phyloP scores from a whole-genome alignment of 2,797 vertebrate genomes.

The Acanthiza pusilla region DNA sequence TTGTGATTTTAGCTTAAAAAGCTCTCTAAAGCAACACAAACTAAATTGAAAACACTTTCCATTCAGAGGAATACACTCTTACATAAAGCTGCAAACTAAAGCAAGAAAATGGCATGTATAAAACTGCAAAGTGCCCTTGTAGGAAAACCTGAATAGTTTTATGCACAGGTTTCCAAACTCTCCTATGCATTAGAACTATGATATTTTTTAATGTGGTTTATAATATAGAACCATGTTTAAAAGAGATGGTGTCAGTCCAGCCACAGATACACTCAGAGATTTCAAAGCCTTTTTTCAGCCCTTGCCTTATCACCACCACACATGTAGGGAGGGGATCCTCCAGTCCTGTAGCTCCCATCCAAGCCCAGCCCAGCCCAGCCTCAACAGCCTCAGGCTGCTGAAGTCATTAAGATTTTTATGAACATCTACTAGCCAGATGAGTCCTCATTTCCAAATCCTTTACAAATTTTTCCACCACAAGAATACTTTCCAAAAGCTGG shows the following conservation, averaged over 20 bases:
- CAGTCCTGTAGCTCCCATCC: not conserved
- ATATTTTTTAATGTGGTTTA: not conserved
- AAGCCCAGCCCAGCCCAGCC: not conserved
- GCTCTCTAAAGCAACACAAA: not conserved
- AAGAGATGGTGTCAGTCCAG: not conserved
- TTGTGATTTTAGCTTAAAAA: not conserved
- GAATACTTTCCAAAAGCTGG: slow-evolving; percentile 36
- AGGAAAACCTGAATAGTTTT: not conserved
- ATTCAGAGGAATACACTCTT: not conserved
- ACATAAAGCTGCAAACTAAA: not conserved
- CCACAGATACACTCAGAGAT: not conserved
- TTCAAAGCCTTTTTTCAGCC: not conserved
- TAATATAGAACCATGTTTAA: not conserved
- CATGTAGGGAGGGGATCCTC: not conserved
- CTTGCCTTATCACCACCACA: not conserved
- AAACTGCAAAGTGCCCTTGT: not conserved
- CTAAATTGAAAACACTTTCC: not conserved
- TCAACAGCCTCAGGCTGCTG: slow-evolving; percentile 12
- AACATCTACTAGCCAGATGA: slow-evolving; percentile 44
- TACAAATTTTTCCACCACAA: slow-evolving; percentile 40
- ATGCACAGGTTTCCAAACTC: not conserved
- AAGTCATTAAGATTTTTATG: slow-evolving; percentile 52
- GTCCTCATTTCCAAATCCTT: slow-evolving; percentile 33
- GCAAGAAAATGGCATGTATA: not conserved
- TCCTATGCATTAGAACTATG: not conserved